These are phyloP conservation scores for Ceraclea dissimilis DNA, from an alignment of 2,888 invertebrate genomes.

Conservation along the genomic window DNA sequence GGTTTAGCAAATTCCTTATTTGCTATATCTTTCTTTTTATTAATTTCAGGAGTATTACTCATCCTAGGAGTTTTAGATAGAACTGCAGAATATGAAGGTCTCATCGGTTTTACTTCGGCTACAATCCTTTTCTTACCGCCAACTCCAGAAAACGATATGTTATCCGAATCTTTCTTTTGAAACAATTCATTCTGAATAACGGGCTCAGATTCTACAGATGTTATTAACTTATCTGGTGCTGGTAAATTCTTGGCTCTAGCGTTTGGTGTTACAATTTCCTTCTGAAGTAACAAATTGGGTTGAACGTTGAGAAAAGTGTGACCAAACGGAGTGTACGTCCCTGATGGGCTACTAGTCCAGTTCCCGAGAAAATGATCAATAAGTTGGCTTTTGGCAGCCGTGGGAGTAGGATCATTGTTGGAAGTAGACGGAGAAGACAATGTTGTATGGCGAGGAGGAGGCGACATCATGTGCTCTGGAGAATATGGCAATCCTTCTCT, in stretches of 20 bases:
- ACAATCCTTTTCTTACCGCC: conserved; percentile 64
- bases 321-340: conserved; percentile 55
- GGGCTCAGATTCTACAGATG: not conserved
- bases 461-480: conserved; percentile 1
- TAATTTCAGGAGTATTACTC: conserved; percentile 40
- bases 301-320: conserved; percentile 22
- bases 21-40: conserved; percentile 35
- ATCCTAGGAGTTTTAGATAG: conserved; percentile 60
- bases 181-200: conserved; percentile 11
- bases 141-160: conserved; percentile 33
- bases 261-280: not conserved
- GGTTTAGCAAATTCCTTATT: conserved; percentile 15
- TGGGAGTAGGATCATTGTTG: conserved; percentile 3
- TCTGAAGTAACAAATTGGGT: conserved; percentile 15
- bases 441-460: not conserved
- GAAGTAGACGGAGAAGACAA: not conserved
- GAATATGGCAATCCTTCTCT: not conserved
- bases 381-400: conserved; percentile 30
- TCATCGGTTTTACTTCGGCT: conserved; percentile 81
- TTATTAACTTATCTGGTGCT: not conserved
- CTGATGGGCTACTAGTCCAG: conserved; percentile 53
- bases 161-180: conserved; percentile 29
- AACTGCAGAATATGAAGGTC: conserved; percentile 79
- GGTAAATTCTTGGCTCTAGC: not conserved
- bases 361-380: conserved; percentile 56